phyloP scores from a whole-genome alignment of 1,140 invertebrate species.

The Anoplophora glabripennis region DNA sequence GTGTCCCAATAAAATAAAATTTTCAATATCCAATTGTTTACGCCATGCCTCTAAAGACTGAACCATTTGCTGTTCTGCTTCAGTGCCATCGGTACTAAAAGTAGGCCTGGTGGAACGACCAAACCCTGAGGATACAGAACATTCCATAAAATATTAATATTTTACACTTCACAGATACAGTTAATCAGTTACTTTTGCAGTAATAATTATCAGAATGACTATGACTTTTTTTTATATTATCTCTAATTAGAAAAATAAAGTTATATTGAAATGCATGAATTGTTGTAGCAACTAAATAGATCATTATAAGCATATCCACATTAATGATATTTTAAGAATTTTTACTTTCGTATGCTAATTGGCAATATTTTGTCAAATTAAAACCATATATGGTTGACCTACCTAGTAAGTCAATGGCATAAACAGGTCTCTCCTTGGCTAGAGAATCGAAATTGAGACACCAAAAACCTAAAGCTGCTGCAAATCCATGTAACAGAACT shows the following conservation, averaged over 20 bases:
- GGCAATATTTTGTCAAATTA: neutral
- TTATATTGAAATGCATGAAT: neutral
- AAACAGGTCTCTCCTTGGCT: conserved; percentile 76
- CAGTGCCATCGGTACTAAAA: conserved; percentile 76
- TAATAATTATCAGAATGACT: neutral
- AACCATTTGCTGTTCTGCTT: conserved; percentile 87
- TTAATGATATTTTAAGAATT: neutral
- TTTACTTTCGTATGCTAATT: neutral
- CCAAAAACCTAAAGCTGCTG: conserved; percentile 90
- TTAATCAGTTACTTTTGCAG: neutral
- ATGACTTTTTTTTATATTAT: neutral
- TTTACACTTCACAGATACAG: neutral
- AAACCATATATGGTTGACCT: conserved; percentile 32
- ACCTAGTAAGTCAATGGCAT: conserved; percentile 92
- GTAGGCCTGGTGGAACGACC: conserved; percentile 85
- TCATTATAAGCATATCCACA: neutral
- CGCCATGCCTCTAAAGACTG: conserved; percentile 95
- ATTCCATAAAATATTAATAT: conserved; percentile 1
- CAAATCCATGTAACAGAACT: conserved; percentile 91
- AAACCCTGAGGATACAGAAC: conserved; percentile 65
- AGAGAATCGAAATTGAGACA: conserved; percentile 83
- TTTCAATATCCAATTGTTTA: conserved; percentile 79
- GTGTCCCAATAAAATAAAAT: conserved; percentile 92
- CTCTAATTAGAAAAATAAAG: neutral
- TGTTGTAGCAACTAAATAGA: conserved; percentile 1